Evolutionary conservation across 2,113 vertebrate species (phyloP).

Genomic region (Gymnocephalus cernua): DNA sequence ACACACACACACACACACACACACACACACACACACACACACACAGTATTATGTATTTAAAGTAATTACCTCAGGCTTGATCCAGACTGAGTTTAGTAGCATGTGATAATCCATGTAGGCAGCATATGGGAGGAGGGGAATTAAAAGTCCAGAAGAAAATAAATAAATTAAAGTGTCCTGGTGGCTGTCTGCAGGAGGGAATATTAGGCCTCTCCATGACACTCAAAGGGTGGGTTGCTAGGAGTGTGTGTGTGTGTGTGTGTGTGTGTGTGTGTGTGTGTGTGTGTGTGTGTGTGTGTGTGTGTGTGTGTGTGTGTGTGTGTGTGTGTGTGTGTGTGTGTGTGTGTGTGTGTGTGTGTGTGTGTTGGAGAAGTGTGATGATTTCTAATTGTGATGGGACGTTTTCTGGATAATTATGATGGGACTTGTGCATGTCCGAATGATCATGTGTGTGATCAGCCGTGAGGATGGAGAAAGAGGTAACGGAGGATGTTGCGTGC

Average conservation of each 20-base stretch:
- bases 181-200: constrained; percentile 53
- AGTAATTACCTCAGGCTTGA: constrained; percentile 83
- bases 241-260: neutral
- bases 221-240: constrained; percentile 8
- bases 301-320: neutral
- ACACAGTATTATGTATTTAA: constrained; percentile 78
- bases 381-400: constrained; percentile 3
- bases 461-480: neutral
- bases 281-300: neutral
- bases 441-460: constrained; percentile 15
- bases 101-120: constrained; percentile 84
- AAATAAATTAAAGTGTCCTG: constrained; percentile 72
- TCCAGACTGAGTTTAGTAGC: constrained; percentile 76
- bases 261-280: constrained; percentile 1
- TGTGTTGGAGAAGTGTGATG: neutral
- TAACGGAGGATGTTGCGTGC: constrained; percentile 19
- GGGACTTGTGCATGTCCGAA: neutral
- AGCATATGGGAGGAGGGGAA: constrained; percentile 79
- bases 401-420: neutral
- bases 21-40: constrained; percentile 28
- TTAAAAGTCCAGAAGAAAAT: constrained; percentile 79
- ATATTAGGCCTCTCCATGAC: constrained; percentile 33
- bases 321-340: neutral
- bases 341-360: neutral
- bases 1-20: constrained; percentile 21